Evolutionary conservation across 35 echinoderm and acorn worm species (phyloP).

Genomic region (Lytechinus pictus): DNA sequence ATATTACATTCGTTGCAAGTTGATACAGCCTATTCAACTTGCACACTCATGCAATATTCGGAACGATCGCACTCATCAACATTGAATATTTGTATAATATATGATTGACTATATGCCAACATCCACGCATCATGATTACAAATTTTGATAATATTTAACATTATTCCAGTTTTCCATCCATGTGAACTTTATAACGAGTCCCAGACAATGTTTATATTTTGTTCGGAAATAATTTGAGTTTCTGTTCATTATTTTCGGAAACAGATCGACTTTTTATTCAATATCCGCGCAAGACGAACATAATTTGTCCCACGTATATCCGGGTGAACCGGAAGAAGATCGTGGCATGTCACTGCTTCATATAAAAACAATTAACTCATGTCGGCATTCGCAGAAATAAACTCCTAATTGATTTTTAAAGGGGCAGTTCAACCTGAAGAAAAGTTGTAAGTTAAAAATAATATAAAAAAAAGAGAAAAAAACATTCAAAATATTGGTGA

Average conservation of each 20-base stretch:
- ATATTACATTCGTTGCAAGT: too few relatives aligned
- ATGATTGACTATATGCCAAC: background rate
- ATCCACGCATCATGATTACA: background rate
- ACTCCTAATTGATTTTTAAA: background rate
- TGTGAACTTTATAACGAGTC: background rate
- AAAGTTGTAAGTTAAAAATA: too few relatives aligned
- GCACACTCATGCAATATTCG: too few relatives aligned
- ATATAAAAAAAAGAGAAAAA: too few relatives aligned
- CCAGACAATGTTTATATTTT: background rate
- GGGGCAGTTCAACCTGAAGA: too few relatives aligned
- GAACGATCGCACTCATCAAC: too few relatives aligned
- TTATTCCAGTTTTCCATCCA: background rate
- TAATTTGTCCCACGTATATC: background rate
- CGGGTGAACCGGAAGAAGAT: background rate
- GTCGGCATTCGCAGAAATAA: background rate
- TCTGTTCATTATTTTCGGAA: background rate
- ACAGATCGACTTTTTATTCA: background rate
- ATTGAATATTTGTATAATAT: too few relatives aligned
- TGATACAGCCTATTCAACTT: too few relatives aligned
- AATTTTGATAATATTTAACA: background rate
- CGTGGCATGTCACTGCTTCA: background rate
- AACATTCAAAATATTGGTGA: too few relatives aligned
- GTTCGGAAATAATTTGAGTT: background rate
- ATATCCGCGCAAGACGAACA: background rate
- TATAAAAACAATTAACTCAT: background rate